Evolutionary conservation across 2,113 vertebrate species (phyloP).

Genomic region (Aleadryas rufinucha): DNA sequence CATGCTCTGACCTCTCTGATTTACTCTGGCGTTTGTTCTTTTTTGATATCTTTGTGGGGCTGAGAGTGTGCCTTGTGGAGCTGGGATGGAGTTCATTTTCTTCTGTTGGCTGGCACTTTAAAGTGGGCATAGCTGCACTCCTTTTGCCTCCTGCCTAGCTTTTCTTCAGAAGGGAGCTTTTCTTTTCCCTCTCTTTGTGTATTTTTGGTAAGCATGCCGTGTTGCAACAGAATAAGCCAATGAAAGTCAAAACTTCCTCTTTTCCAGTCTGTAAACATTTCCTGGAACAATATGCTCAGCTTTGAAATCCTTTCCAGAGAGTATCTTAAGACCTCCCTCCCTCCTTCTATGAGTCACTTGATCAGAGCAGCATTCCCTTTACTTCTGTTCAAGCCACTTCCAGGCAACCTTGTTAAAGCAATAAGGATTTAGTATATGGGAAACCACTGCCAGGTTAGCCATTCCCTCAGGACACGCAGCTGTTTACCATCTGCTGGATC

Average conservation of each 20-base stretch:
- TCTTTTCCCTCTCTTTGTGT: not conserved
- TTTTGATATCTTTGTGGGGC: not conserved
- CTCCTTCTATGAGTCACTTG: constrained; percentile 45
- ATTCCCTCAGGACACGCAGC: not conserved
- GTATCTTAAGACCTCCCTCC: constrained; percentile 44
- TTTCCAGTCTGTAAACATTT: constrained; percentile 63
- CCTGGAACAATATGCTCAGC: constrained; percentile 55
- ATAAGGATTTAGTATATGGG: not conserved
- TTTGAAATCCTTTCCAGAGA: constrained; percentile 62
- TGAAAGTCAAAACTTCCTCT: constrained; percentile 61
- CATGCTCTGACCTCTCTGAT: not conserved
- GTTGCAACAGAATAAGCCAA: constrained; percentile 47
- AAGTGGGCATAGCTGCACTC: not conserved
- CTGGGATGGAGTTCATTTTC: not conserved
- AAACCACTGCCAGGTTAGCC: constrained; percentile 17
- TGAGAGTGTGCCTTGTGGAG: not conserved
- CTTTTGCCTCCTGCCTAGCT: not conserved
- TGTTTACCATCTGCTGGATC: constrained; percentile 7
- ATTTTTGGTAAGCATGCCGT: constrained; percentile 24
- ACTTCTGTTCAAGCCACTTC: constrained; percentile 20
- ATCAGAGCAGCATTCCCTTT: constrained; percentile 37
- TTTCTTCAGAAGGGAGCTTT: constrained; percentile 17
- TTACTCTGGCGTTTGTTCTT: not conserved
- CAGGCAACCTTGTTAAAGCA: constrained; percentile 45
- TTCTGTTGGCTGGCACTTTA: not conserved